phyloP scores from a whole-genome alignment of 2,888 invertebrate species.

The Labia minor region DNA sequence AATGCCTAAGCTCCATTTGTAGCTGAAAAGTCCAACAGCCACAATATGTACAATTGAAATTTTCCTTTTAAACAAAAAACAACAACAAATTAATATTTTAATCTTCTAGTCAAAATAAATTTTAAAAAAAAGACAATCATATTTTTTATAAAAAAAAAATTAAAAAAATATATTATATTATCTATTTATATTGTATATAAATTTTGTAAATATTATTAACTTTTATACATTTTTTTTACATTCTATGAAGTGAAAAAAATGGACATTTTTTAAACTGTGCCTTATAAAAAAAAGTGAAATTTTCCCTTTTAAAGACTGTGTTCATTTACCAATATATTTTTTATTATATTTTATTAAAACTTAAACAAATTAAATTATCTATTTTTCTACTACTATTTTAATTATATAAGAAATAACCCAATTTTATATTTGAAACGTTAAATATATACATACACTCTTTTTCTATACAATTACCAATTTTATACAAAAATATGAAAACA shows the following conservation, averaged over 20 bases:
- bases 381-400: neutral
- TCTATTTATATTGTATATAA: conserved; percentile 7
- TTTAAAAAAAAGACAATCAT: neutral
- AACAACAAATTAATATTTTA: neutral
- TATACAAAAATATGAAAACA: no score
- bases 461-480: no score
- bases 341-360: neutral
- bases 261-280: neutral
- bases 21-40: neutral
- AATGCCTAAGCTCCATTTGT: neutral
- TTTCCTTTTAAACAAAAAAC: neutral
- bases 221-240: neutral
- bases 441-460: no score
- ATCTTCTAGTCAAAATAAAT: neutral
- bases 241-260: neutral
- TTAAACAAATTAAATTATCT: no score
- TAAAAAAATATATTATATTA: conserved; percentile 1
- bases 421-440: no score
- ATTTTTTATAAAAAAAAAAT: neutral
- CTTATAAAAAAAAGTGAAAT: neutral
- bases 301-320: neutral
- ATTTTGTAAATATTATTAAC: neutral
- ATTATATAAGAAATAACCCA: neutral
- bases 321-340: no score
- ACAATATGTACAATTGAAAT: no score